Evolutionary conservation across 2,797 vertebrate genomes (phyloP).

Genomic region (Varecia variegata): DNA sequence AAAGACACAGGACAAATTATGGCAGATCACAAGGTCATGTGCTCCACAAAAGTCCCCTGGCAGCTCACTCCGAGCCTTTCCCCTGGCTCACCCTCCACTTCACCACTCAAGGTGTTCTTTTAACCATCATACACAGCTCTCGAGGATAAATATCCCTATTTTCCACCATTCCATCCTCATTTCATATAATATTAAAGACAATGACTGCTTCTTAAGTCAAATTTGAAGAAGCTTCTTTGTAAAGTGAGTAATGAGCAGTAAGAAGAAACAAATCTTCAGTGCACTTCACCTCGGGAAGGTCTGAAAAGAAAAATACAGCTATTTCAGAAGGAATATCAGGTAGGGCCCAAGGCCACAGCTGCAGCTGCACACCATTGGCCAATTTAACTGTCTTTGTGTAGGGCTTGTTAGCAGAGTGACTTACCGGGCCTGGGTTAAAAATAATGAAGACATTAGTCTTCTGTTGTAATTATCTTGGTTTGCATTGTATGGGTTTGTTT

Average conservation of each 20-base stretch:
- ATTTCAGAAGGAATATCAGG: not conserved
- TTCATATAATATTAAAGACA: not conserved
- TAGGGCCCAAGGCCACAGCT: not conserved
- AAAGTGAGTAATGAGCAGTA: not conserved
- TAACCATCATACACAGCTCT: not conserved
- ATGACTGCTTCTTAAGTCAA: not conserved
- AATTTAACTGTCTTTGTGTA: not conserved
- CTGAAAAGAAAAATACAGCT: not conserved
- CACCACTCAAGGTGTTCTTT: rapidly evolving
- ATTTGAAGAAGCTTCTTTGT: not conserved
- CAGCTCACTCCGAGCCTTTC: rapidly evolving
- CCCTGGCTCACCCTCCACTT: not conserved
- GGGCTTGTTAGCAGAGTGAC: not conserved
- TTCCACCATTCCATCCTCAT: not conserved
- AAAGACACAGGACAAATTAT: not conserved
- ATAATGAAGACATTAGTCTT: not conserved
- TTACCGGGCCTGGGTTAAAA: not conserved
- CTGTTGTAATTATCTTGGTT: not conserved
- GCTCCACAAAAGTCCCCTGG: no score
- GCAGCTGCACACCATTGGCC: rapidly evolving
- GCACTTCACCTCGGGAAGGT: not conserved
- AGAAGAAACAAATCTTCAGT: not conserved
- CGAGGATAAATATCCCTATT: not conserved
- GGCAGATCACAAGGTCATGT: not conserved
- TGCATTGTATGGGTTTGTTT: not conserved